A percentile compares a stretch with the other conserved stretches of the same genome.
These are phyloP conservation scores for Spinibarbus caldwelli DNA, from an alignment of 2,797 vertebrate species.

Conservation along the genomic window DNA sequence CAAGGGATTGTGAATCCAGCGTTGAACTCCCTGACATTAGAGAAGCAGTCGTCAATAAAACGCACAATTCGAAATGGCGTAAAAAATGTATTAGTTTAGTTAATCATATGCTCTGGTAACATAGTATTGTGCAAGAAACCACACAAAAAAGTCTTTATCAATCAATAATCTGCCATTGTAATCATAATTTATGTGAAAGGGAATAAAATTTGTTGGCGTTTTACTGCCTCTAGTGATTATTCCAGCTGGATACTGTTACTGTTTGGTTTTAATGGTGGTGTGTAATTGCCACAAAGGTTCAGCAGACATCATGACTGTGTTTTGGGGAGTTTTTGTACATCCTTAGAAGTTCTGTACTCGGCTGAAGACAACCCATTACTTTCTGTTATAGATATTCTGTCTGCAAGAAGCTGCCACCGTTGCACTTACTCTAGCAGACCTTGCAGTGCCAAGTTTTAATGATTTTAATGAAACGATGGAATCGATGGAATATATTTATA, in stretches of 20 bases:
- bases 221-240: neutral
- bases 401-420: neutral
- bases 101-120: neutral
- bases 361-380: conserved; percentile 50
- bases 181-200: neutral
- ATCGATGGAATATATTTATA: conserved; percentile 78
- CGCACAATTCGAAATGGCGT: too few relatives aligned
- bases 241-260: neutral
- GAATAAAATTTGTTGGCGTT: neutral
- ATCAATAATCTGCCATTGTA: neutral
- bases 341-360: conserved; percentile 10
- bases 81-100: neutral
- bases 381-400: conserved; percentile 32
- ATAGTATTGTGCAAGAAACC: neutral
- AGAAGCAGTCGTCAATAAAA: too few relatives aligned
- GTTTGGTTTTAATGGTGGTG: conserved; percentile 30
- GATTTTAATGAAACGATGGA: conserved; percentile 44
- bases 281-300: conserved; percentile 36
- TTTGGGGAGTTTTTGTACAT: conserved; percentile 31
- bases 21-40: too few relatives aligned
- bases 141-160: neutral
- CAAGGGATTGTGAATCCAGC: too few relatives aligned
- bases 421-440: conserved; percentile 17
- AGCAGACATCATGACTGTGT: conserved; percentile 36
- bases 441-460: conserved; percentile 28